phyloP scores from a whole-genome alignment of 2,888 invertebrate species.

The Osmoderma eremita region DNA sequence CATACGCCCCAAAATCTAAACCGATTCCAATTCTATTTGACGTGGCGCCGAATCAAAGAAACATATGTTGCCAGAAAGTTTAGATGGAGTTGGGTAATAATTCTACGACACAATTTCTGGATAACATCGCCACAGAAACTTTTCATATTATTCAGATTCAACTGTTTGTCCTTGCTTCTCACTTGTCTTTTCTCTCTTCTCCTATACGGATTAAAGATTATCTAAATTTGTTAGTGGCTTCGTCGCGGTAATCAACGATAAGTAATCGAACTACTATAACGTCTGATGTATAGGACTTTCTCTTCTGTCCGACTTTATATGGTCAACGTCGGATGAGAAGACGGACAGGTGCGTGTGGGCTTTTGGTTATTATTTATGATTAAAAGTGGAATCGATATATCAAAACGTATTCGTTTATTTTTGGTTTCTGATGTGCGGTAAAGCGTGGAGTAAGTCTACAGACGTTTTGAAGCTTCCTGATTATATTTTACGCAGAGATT shows the following conservation, averaged over 20 bases:
- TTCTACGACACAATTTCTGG: no score
- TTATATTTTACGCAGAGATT: slow-evolving; percentile 22
- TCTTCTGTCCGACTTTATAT: background rate
- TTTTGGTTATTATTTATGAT: slow-evolving; percentile 20
- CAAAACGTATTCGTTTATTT: background rate
- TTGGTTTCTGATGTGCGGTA: no score
- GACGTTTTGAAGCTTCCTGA: slow-evolving; percentile 33
- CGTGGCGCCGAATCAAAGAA: no score
- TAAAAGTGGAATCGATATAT: background rate
- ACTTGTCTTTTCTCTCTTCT: no score
- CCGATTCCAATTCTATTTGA: no score
- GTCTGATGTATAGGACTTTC: slow-evolving; percentile 26
- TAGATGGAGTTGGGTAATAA: no score
- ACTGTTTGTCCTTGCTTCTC: no score
- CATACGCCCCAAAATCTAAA: no score
- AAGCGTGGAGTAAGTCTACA: slow-evolving; percentile 5
- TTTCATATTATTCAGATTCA: no score
- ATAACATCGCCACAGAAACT: no score
- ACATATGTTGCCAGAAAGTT: no score
- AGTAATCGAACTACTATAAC: slow-evolving; percentile 31
- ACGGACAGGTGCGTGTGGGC: slow-evolving; percentile 27
- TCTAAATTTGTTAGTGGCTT: slow-evolving; percentile 23
- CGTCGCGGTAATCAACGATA: slow-evolving; percentile 24
- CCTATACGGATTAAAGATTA: no score
- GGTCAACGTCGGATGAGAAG: background rate